phyloP scores from a whole-genome alignment of 2,888 invertebrate genomes.

The Cephus rjabovi region DNA sequence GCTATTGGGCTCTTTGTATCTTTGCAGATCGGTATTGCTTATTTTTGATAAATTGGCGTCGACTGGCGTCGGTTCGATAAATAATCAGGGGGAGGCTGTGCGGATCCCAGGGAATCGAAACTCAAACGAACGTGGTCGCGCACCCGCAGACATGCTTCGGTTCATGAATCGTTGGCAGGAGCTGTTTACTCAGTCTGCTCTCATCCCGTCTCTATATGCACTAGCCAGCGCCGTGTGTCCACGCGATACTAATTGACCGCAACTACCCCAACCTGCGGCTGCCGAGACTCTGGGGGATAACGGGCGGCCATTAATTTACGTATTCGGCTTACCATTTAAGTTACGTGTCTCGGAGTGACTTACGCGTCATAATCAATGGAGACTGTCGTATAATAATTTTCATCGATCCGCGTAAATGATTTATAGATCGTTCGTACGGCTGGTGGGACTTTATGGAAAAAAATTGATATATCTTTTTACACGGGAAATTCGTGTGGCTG shows the following conservation, averaged over 20 bases:
- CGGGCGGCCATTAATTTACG: background rate
- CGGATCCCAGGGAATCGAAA: background rate
- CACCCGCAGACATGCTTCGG: constrained; percentile 2
- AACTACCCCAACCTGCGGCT: constrained; percentile 1
- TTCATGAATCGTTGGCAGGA: background rate
- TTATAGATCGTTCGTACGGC: no score
- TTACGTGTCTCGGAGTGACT: background rate
- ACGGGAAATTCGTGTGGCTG: no score
- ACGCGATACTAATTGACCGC: constrained; percentile 6
- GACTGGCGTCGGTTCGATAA: no score
- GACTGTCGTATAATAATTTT: no score
- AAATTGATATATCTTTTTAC: no score
- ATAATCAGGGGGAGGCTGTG: no score
- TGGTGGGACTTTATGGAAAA: no score
- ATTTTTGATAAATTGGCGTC: no score
- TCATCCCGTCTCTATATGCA: background rate
- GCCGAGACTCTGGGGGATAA: background rate
- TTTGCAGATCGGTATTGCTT: no score
- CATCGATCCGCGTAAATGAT: no score
- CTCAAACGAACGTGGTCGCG: constrained; percentile 3
- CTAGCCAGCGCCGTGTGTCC: background rate
- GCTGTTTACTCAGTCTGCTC: background rate
- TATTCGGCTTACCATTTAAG: background rate
- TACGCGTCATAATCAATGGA: no score
- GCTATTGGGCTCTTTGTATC: fast-evolving